These are phyloP conservation scores for Drosophila albomicans DNA, from an alignment of 1,140 invertebrate species.

Conservation along the genomic window DNA sequence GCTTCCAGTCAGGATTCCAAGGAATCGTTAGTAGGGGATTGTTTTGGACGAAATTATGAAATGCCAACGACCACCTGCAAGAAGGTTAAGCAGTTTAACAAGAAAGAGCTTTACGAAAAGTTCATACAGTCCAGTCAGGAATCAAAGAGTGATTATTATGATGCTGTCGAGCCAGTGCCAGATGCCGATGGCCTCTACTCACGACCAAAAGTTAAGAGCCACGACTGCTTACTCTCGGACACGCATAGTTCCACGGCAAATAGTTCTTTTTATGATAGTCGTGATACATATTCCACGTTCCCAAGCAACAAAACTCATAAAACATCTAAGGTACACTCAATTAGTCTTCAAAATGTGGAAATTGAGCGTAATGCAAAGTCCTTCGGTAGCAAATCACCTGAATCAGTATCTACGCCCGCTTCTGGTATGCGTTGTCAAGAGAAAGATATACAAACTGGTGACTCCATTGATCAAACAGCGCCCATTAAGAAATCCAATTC, in stretches of 20 bases:
- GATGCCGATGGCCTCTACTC: slow-evolving; percentile 64
- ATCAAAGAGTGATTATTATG: slow-evolving; percentile 88
- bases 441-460: slow-evolving; percentile 77
- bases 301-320: slow-evolving; percentile 87
- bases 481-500: slow-evolving; percentile 74
- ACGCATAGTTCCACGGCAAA: slow-evolving; percentile 86
- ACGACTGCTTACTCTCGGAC: slow-evolving; percentile 87
- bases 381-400: slow-evolving; percentile 77
- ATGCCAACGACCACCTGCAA: slow-evolving; percentile 84
- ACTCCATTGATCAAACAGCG: slow-evolving; percentile 74
- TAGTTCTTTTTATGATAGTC: slow-evolving; percentile 87
- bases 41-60: slow-evolving; percentile 80
- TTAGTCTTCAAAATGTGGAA: slow-evolving; percentile 89
- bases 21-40: slow-evolving; percentile 79
- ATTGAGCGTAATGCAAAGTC: slow-evolving; percentile 87
- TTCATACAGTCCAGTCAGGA: slow-evolving; percentile 88
- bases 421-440: slow-evolving; percentile 71
- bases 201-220: slow-evolving; percentile 85
- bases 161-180: slow-evolving; percentile 81
- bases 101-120: slow-evolving; percentile 84
- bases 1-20: slow-evolving; percentile 89
- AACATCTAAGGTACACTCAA: slow-evolving; percentile 87
- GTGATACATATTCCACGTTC: slow-evolving; percentile 88
- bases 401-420: slow-evolving; percentile 71
- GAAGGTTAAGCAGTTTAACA: slow-evolving; percentile 78